phyloP scores from a whole-genome alignment of 1,140 invertebrate genomes.

The Drosophila truncata region DNA sequence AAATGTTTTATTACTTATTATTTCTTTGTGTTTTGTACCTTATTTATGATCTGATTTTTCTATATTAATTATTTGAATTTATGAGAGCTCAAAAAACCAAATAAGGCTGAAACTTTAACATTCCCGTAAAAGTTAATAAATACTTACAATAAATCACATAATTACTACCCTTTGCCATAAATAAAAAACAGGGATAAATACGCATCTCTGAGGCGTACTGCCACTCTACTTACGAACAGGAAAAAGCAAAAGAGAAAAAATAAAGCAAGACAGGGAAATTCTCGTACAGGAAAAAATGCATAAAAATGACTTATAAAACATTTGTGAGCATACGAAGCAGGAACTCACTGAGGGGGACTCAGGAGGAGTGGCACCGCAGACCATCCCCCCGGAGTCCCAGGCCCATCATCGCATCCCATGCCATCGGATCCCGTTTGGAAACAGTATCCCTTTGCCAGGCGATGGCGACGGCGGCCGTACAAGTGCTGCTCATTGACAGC shows the following conservation, averaged over 20 bases:
- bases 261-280: slow-evolving; percentile 29
- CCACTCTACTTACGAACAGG: slow-evolving; percentile 31
- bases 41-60: not conserved
- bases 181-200: not conserved
- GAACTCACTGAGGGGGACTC: slow-evolving; percentile 8
- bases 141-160: not conserved
- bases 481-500: slow-evolving; percentile 79
- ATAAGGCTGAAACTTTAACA: not conserved
- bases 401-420: slow-evolving; percentile 13
- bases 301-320: slow-evolving; percentile 71
- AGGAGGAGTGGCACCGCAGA: not conserved
- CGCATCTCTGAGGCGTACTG: slow-evolving; percentile 15
- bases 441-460: slow-evolving; percentile 42
- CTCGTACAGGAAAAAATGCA: slow-evolving; percentile 39
- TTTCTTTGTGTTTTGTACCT: not conserved
- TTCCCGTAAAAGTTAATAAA: not conserved
- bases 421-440: slow-evolving; percentile 27
- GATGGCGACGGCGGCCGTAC: slow-evolving; percentile 45
- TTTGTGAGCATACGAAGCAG: slow-evolving; percentile 39
- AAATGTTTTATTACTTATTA: not conserved
- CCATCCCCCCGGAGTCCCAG: slow-evolving; percentile 2
- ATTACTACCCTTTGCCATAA: not conserved
- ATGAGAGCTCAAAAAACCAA: not conserved
- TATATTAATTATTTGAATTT: not conserved
- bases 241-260: slow-evolving; percentile 32